Base-by-base conservation (phyloP, 2,797 vertebrate species). In the Propithecus deckenii region DNA sequence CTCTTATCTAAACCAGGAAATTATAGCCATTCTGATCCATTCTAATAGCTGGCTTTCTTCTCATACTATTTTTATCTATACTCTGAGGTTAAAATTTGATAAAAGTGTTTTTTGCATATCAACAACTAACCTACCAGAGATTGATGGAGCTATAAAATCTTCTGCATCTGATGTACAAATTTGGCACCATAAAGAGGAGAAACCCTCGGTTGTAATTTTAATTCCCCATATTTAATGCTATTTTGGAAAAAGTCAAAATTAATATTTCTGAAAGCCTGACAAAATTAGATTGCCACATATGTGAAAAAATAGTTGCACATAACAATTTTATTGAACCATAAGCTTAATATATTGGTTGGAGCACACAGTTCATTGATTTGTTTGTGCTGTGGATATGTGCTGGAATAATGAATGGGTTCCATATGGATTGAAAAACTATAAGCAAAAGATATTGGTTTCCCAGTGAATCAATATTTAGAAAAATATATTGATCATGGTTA, bases 401-500 rank as follows among this genome's bases (percentile, higher is more conserved):
- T 92, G 52, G 35, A 69, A 57, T 95, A 97, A 95, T 89, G 85
- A 95, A 90, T 72, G 75, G 50, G 9, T 91, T 72, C 52, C 81
- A 86, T 76, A 95, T 86, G 13, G 91, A 96, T 61, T 92, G 46
- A 94, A 81, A 46, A 94, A 30, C 63, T 92, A 3, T 69, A 90
- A 50, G 13, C 23, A 93, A 97, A 91, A 76, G 72, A 63, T 96
- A 95, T 41, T 94, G 71, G 11, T 85, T 93, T 95, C 17, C 76
- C 52, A 92, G 13, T 43, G 71, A 76, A 96, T 97, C 79, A 63
- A 90, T 97, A 97, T 84, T 94, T 89, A 63, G 41, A 75, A 87
- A 97, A 97, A 98, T 94, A 79, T 46, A 87, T 85, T 92, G 50
- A 41, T 67, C 69, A n/a, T 84, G 17, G 32, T 12, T 35, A 50